Evolutionary conservation across 2,888 invertebrate genomes (phyloP).

Genomic region (Drosophila rellima): DNA sequence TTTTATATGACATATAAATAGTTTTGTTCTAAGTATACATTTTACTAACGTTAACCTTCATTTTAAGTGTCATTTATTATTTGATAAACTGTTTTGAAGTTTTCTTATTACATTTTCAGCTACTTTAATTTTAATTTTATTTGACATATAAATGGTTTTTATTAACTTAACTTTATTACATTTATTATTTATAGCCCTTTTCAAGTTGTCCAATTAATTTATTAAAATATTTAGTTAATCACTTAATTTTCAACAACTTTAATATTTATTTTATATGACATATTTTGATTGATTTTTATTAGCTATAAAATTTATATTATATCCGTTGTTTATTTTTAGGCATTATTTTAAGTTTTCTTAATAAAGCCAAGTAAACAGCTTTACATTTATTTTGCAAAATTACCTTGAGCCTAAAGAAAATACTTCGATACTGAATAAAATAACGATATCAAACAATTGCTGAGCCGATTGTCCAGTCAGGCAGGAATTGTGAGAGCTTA

Average conservation of each 20-base stretch:
- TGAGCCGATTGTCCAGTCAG: constrained; percentile 6
- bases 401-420: background rate
- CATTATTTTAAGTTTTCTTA: background rate
- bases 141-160: too few relatives aligned
- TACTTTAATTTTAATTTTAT: too few relatives aligned
- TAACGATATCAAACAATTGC: background rate
- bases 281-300: too few relatives aligned
- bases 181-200: too few relatives aligned
- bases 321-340: background rate
- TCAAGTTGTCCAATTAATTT: too few relatives aligned
- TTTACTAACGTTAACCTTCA: background rate
- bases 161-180: too few relatives aligned
- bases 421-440: background rate
- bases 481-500: background rate
- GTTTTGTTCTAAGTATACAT: background rate
- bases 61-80: background rate
- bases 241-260: too few relatives aligned
- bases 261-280: too few relatives aligned
- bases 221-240: too few relatives aligned
- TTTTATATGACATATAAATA: background rate
- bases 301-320: too few relatives aligned
- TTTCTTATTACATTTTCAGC: too few relatives aligned
- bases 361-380: background rate
- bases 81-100: too few relatives aligned
- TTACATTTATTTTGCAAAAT: background rate